Evolutionary conservation across 2,888 invertebrate species (phyloP), one percentile per base, ranked within the genome.

Genomic region (Autographa pulchrina): DNA sequence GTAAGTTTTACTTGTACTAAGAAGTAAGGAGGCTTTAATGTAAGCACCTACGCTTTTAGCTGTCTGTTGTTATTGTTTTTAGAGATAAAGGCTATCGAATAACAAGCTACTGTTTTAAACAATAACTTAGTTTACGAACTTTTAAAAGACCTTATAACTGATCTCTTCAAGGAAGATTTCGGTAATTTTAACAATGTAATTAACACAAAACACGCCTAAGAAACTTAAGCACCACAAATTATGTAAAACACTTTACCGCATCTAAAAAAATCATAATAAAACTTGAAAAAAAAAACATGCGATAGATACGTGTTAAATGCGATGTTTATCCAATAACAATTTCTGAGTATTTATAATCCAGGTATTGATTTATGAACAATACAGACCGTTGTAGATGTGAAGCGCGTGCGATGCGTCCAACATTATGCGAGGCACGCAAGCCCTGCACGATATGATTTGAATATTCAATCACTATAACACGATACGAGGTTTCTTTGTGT

Each of bases 351-450:
- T 48, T 48, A 25, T 11, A 59, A 62, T 48, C 31, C 48, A n/a
- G 62, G 56, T 80, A 69, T 5, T 54, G 54, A 68, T 62, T 60
- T n/a, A 31, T 62, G 8, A 62, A 70, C 74, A 79, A 67, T 78
- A 31, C 11, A 25, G 20, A 35, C 61, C 43, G 79, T 79, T 67
- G 74, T 72, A 71, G 68, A 81, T 74, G 8, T 20, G 41, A 54
- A 66, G 68, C 81, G 69, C 75, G 73, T 56, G 65, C 70, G 77
- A 73, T 78, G 70, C 74, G 73, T 54, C 62, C 54, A 3, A 61
- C 63, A 72, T 83, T 52, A 83, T 75, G 60, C 67, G 59, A 54
- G 59, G 56, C 82, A 82, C 84, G 84, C 84, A 72, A 75, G 62
- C 69, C 82, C 71, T 73, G 74, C 77, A 72, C 74, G 81, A 62